Percentiles rank a stretch among this genome's conserved stretches.
phyloP scores from a whole-genome alignment of 2,113 vertebrate genomes.

The Semnornis frantzii region DNA sequence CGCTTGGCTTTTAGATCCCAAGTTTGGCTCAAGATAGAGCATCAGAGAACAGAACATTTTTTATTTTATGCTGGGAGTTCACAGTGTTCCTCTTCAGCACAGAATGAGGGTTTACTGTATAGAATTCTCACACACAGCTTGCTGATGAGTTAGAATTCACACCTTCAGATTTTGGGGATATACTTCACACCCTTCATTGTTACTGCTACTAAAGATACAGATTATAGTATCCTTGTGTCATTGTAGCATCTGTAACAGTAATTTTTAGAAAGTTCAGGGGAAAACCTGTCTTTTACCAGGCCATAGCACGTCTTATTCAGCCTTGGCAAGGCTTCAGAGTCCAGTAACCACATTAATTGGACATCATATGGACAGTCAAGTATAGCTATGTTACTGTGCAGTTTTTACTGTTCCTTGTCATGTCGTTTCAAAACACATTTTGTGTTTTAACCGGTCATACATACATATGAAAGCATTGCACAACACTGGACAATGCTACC shows the following conservation, averaged over 20 bases:
- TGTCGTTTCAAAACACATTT: constrained; percentile 38
- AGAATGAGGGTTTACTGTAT: constrained; percentile 50
- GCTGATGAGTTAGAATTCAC: constrained; percentile 43
- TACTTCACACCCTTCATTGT: constrained; percentile 59
- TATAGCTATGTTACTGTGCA: background rate
- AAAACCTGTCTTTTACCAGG: background rate
- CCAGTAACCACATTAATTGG: constrained; percentile 25
- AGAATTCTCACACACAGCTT: constrained; percentile 35
- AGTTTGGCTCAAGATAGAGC: constrained; percentile 51
- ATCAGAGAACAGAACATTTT: constrained; percentile 57
- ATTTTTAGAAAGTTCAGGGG: background rate
- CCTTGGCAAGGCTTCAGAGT: constrained; percentile 36
- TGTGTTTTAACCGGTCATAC: background rate
- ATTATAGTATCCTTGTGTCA: constrained; percentile 27
- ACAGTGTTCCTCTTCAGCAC: constrained; percentile 44
- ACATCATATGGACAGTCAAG: background rate
- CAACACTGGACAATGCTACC: constrained; percentile 42
- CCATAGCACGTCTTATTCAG: constrained; percentile 11
- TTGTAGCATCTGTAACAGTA: constrained; percentile 9
- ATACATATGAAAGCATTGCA: constrained; percentile 31
- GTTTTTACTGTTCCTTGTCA: constrained; percentile 28
- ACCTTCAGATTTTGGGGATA: constrained; percentile 53
- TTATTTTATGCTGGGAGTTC: constrained; percentile 49
- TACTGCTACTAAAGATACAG: constrained; percentile 31
- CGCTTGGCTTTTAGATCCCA: constrained; percentile 53